Evolutionary conservation across 2,888 invertebrate genomes (phyloP).

Genomic region (Meiosimyza decipiens): DNA sequence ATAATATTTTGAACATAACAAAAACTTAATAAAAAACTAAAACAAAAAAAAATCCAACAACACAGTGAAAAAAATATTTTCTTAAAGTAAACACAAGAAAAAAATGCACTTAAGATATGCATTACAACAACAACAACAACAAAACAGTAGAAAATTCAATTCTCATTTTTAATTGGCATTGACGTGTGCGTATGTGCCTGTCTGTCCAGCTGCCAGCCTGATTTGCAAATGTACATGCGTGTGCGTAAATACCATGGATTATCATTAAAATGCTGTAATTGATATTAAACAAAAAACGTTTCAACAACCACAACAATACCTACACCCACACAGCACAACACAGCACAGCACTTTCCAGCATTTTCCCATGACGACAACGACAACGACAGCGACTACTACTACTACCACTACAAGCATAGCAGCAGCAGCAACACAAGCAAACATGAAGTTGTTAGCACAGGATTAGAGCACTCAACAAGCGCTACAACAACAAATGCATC

Average conservation of each 20-base stretch:
- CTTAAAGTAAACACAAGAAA: conserved; percentile 17
- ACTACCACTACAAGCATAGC: conserved; percentile 19
- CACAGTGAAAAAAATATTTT: conserved; percentile 21
- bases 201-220: too few relatives aligned
- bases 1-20: background rate
- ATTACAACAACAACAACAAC: conserved; percentile 13
- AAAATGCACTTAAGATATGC: conserved; percentile 17
- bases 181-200: too few relatives aligned
- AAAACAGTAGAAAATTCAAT: conserved; percentile 9
- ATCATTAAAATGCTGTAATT: too few relatives aligned
- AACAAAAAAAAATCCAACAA: conserved; percentile 15
- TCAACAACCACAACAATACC: background rate
- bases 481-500: conserved; percentile 42
- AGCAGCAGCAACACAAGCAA: conserved; percentile 23
- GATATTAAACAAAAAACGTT: too few relatives aligned
- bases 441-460: conserved; percentile 19
- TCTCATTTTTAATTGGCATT: background rate
- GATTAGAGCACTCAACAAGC: conserved; percentile 14
- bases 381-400: conserved; percentile 13
- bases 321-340: background rate
- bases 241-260: too few relatives aligned
- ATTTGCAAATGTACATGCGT: too few relatives aligned
- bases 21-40: conserved; percentile 7
- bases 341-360: background rate
- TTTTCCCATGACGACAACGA: conserved; percentile 35